These are phyloP conservation scores for Agonopterix heracliana DNA, from an alignment of 2,888 invertebrate genomes.

Conservation along the genomic window DNA sequence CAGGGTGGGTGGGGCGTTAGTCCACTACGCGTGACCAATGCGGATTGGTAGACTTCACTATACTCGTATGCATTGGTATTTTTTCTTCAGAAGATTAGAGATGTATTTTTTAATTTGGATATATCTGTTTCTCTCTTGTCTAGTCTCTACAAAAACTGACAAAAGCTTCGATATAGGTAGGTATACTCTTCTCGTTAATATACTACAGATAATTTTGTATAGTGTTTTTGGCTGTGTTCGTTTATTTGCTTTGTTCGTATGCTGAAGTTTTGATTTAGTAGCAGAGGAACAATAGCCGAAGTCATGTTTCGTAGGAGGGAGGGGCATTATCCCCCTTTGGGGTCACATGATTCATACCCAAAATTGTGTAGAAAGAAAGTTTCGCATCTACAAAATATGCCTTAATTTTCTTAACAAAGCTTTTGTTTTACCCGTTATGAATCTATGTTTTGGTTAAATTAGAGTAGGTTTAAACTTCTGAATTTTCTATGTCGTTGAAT, in stretches of 20 bases:
- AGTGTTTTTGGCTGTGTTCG: conserved; percentile 8
- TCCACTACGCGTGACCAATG: too few relatives aligned
- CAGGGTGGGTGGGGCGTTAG: too few relatives aligned
- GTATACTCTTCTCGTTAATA: background rate
- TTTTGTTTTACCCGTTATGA: background rate
- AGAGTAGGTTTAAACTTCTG: too few relatives aligned
- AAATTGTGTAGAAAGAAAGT: conserved; percentile 7
- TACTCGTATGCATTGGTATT: too few relatives aligned
- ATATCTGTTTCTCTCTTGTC: too few relatives aligned
- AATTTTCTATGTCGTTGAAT: too few relatives aligned
- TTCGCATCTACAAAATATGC: background rate
- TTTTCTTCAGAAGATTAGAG: too few relatives aligned
- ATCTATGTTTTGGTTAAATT: too few relatives aligned
- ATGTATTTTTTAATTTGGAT: too few relatives aligned
- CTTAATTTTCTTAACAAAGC: background rate
- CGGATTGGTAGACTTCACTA: too few relatives aligned
- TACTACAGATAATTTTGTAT: conserved; percentile 6
- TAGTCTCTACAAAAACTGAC: too few relatives aligned
- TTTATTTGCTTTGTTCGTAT: conserved; percentile 12
- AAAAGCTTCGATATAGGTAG: too few relatives aligned
- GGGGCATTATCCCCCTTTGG: conserved; percentile 10
- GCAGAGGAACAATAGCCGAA: conserved; percentile 8
- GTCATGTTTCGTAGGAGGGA: conserved; percentile 10
- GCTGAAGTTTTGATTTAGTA: conserved; percentile 13
- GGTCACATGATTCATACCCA: conserved; percentile 10